Evolutionary conservation across 2,888 invertebrate genomes (phyloP).

Genomic region (Drosophila atroscutellata): DNA sequence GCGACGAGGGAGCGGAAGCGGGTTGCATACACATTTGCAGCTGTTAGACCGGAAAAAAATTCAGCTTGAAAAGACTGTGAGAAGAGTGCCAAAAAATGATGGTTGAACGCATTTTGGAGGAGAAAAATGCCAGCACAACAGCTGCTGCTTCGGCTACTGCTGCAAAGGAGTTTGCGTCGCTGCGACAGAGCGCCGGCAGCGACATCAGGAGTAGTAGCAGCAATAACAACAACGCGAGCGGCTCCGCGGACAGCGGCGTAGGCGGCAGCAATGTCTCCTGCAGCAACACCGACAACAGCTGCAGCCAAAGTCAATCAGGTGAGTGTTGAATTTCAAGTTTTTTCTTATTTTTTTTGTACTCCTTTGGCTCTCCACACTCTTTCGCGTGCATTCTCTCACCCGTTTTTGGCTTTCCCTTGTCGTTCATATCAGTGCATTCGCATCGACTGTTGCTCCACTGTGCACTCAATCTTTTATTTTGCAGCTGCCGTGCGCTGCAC

Average conservation of each 20-base stretch:
- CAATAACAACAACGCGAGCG: constrained; percentile 60
- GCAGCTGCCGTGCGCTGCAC: constrained; percentile 42
- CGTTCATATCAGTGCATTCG: constrained; percentile 1
- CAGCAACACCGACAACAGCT: constrained; percentile 79
- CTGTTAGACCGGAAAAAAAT: constrained; percentile 66
- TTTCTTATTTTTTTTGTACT: constrained; percentile 18
- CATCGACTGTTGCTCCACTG: constrained; percentile 22
- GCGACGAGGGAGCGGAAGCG: constrained; percentile 44
- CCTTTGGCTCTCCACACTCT: constrained; percentile 16
- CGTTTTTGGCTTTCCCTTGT: constrained; percentile 38
- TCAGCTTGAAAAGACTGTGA: constrained; percentile 46
- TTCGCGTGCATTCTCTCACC: constrained; percentile 11
- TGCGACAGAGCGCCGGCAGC: constrained; percentile 40
- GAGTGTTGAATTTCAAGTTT: constrained; percentile 65
- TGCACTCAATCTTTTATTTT: constrained; percentile 38
- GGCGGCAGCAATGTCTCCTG: constrained; percentile 70
- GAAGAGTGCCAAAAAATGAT: constrained; percentile 82
- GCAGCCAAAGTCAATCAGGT: constrained; percentile 80
- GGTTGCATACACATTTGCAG: constrained; percentile 50
- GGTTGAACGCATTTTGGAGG: constrained; percentile 90
- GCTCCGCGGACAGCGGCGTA: constrained; percentile 72
- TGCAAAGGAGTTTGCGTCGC: constrained; percentile 46
- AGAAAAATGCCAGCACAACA: constrained; percentile 73
- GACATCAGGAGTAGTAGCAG: constrained; percentile 33
- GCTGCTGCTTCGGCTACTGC: constrained; percentile 53